A percentile compares a stretch with the other conserved stretches of the same genome.
These are phyloP conservation scores for Drosophila leonis DNA, from an alignment of 2,888 invertebrate genomes.

Conservation along the genomic window DNA sequence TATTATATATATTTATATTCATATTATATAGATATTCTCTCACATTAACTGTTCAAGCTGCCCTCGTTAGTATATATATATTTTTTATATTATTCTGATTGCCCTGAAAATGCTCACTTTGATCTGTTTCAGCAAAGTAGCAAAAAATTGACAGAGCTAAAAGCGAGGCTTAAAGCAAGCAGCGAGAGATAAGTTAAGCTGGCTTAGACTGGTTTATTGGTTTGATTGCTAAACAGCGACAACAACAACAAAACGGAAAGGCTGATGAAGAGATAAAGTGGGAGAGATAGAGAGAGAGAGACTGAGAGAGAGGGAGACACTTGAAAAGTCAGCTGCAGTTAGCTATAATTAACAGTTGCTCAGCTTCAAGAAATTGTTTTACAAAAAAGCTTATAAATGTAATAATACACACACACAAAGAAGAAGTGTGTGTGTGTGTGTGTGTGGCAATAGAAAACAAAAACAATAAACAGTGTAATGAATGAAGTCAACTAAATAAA, in stretches of 20 bases:
- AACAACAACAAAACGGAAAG: not conserved
- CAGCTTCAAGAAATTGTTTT: constrained; percentile 37
- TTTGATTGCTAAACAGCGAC: not conserved
- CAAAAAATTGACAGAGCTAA: constrained; percentile 4
- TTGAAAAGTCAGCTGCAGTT: not conserved
- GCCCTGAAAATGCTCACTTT: not conserved
- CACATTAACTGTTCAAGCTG: not conserved
- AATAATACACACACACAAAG: constrained; percentile 24
- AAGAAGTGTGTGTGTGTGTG: not conserved
- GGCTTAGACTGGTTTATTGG: constrained; percentile 7
- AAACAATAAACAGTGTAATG: not conserved
- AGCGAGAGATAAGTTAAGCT: constrained; percentile 8
- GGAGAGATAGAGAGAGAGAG: not conserved
- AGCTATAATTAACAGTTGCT: constrained; percentile 2
- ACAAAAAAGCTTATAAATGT: constrained; percentile 70
- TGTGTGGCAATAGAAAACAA: not conserved
- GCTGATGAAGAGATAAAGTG: not conserved
- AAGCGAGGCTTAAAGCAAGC: constrained; percentile 4
- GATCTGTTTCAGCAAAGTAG: constrained; percentile 2
- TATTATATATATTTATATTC: too few species aligned
- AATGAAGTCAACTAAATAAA: constrained; percentile 8
- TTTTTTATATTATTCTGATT: not conserved
- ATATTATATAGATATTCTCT: too few species aligned
- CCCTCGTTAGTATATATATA: not conserved
- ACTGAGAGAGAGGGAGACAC: not conserved